Conservation (phyloP, 2,888 invertebrate genomes). For the Ichneumon xanthorius region DNA sequence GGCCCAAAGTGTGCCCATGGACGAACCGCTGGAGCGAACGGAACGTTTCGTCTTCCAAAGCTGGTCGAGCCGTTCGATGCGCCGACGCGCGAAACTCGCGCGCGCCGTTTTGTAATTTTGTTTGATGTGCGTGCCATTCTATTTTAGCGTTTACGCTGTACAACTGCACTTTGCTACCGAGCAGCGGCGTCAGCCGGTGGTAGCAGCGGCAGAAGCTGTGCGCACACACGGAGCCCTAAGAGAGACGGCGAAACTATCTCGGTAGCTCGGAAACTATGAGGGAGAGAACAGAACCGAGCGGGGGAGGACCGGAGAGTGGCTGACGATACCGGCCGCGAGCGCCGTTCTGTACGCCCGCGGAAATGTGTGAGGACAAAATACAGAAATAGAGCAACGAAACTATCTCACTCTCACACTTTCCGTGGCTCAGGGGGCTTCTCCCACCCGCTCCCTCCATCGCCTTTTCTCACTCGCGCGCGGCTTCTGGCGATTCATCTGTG, state of each 20-base stretch:
- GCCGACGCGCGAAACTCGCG: conserved; percentile 39
- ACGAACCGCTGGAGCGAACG: neutral
- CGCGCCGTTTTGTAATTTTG: conserved; percentile 73
- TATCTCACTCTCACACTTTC: conserved; percentile 43
- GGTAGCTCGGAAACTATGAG: conserved; percentile 16
- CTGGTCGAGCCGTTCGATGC: conserved; percentile 14
- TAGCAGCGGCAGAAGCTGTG: conserved; percentile 11
- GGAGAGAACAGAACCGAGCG: conserved; percentile 30
- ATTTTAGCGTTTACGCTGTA: conserved; percentile 79
- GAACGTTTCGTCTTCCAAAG: neutral
- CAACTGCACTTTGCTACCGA: conserved; percentile 75
- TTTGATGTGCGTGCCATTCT: conserved; percentile 79
- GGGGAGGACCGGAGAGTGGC: conserved; percentile 22
- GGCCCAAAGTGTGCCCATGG: neutral
- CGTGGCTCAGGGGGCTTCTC: conserved; percentile 5
- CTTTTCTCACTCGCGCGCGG: conserved; percentile 44
- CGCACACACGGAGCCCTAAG: neutral
- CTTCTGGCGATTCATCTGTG: neutral
- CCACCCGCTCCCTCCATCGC: conserved; percentile 3
- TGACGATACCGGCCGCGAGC: conserved; percentile 33
- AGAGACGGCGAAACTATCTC: conserved; percentile 22
- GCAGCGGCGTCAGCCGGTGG: conserved; percentile 38
- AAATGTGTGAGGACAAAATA: conserved; percentile 80
- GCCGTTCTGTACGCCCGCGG: conserved; percentile 53
- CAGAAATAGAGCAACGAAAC: conserved; percentile 76